Conservation (phyloP, 2,797 vertebrate genomes). For the Sparus aurata region DNA sequence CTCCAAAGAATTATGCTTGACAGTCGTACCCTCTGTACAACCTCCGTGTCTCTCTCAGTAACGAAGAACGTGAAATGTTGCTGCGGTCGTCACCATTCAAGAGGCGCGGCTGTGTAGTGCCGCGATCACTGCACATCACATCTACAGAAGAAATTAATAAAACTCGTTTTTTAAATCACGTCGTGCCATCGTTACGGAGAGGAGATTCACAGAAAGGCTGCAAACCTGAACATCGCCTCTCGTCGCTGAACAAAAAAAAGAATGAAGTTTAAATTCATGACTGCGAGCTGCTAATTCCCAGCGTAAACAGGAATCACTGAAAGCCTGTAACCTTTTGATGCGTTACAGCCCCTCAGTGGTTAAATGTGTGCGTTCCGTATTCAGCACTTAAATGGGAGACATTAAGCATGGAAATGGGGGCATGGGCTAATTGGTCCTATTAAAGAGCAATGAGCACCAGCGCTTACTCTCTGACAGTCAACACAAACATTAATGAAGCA, state of each 20-base stretch:
- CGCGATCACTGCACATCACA: slow-evolving; percentile 6
- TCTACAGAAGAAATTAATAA: background rate
- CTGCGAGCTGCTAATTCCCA: slow-evolving; percentile 33
- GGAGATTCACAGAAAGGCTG: background rate
- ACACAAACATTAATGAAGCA: slow-evolving; percentile 80
- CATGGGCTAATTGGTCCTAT: slow-evolving; percentile 78
- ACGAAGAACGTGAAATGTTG: slow-evolving; percentile 31
- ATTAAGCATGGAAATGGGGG: slow-evolving; percentile 75
- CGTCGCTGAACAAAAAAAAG: background rate
- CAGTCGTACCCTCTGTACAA: slow-evolving; percentile 23
- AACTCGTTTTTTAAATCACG: too few species aligned
- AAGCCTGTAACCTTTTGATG: slow-evolving; percentile 56
- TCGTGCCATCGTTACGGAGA: background rate
- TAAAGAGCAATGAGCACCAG: slow-evolving; percentile 74
- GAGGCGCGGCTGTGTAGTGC: background rate
- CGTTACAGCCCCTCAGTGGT: slow-evolving; percentile 45
- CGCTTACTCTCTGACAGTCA: slow-evolving; percentile 70
- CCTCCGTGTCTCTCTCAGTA: slow-evolving; percentile 30
- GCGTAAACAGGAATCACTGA: slow-evolving; percentile 52
- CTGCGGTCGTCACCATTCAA: background rate
- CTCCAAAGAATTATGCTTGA: slow-evolving; percentile 9
- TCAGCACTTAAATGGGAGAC: slow-evolving; percentile 66
- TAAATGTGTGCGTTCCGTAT: slow-evolving; percentile 56
- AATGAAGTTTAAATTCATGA: slow-evolving; percentile 18
- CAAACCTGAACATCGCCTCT: slow-evolving; percentile 1